Evolutionary conservation across 2,113 vertebrate species (phyloP), one percentile per base, ranked within the genome.

Genomic region (Stigmatopora nigra): DNA sequence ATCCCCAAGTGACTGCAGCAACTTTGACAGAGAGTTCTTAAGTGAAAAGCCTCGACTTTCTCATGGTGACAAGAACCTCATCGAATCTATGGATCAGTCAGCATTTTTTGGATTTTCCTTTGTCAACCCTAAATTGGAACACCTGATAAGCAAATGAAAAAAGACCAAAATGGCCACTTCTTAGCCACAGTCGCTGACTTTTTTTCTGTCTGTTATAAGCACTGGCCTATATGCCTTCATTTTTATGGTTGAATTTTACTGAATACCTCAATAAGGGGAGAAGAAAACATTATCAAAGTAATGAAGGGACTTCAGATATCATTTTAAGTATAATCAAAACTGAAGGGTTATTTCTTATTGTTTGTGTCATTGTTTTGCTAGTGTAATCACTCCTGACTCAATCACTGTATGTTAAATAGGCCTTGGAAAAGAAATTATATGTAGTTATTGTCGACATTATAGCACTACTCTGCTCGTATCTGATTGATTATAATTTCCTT

Each of bases 21-120:
- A 99, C 90, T 99, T 99, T 11, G 97, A 99, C 88, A 85, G 92
- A 41, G 97, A 99, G 81, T 99, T 99, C 76, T 90, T 99, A 78
- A 95, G 84, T 0, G 97, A 99, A 88, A 99, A 99, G 78, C 90
- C 96, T 0, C 92, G 91, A 17, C 67, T 99, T 48, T 97, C 97
- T 5, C 91, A 92, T 60, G 89, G 88, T 0, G 96, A 99, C 87
- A 99, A 98, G 86, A 95, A 93, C 86, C 90, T 99, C 62, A 93
- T 99, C 0, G 96, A 97, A 76, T 96, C 96, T 71, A 99, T 99
- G 94, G 95, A 99, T 86, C 96, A 94, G 78, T 47, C 86, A 0
- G 92, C 92, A 0, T 99, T 99, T 9, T 67, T 53, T 2, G 96
- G 95, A 64, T 99, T 99, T 87, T 99, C 96, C 62, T 99, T 98